Evolutionary conservation across 1,140 invertebrate genomes (phyloP).

Genomic region (Danaus melanippus): DNA sequence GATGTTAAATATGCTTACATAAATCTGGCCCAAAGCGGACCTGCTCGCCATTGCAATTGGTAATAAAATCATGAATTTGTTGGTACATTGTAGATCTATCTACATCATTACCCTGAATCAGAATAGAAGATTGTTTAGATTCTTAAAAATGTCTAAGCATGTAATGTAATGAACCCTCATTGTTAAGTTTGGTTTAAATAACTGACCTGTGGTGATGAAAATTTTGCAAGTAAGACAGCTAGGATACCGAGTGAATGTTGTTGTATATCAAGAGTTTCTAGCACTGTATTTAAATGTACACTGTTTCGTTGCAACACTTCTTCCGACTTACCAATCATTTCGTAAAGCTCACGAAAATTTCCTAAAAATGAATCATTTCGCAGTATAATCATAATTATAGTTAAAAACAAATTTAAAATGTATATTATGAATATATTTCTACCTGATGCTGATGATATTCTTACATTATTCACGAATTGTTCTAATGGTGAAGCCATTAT

Average conservation of each 20-base stretch:
- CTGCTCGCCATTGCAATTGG: slow-evolving; percentile 89
- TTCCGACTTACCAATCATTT: slow-evolving; percentile 84
- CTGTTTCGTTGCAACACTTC: slow-evolving; percentile 87
- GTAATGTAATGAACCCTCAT: too few species aligned
- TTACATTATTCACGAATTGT: slow-evolving; percentile 65
- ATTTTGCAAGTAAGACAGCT: slow-evolving; percentile 87
- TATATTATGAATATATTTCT: slow-evolving; percentile 12
- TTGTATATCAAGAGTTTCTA: slow-evolving; percentile 90
- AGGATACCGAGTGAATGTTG: slow-evolving; percentile 91
- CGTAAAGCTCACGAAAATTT: slow-evolving; percentile 85
- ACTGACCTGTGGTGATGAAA: slow-evolving; percentile 71
- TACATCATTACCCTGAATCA: slow-evolving; percentile 54
- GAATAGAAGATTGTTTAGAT: slow-evolving; percentile 4
- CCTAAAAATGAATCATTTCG: slow-evolving; percentile 72
- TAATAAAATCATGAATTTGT: slow-evolving; percentile 87
- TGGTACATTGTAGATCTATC: slow-evolving; percentile 73
- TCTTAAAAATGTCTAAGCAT: slow-evolving; percentile 2
- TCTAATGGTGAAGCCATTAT: slow-evolving; percentile 61
- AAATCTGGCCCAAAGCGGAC: slow-evolving; percentile 86
- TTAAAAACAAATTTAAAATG: slow-evolving; percentile 11
- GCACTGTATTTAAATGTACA: slow-evolving; percentile 88
- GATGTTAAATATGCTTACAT: slow-evolving; percentile 75
- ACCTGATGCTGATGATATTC: slow-evolving; percentile 61
- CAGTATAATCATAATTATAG: slow-evolving; percentile 3
- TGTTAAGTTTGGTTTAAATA: neutral